Percentiles rank a stretch among this genome's conserved stretches.
Evolutionary conservation across 2,797 vertebrate species (phyloP).

Genomic region (Onychomys leucogaster): DNA sequence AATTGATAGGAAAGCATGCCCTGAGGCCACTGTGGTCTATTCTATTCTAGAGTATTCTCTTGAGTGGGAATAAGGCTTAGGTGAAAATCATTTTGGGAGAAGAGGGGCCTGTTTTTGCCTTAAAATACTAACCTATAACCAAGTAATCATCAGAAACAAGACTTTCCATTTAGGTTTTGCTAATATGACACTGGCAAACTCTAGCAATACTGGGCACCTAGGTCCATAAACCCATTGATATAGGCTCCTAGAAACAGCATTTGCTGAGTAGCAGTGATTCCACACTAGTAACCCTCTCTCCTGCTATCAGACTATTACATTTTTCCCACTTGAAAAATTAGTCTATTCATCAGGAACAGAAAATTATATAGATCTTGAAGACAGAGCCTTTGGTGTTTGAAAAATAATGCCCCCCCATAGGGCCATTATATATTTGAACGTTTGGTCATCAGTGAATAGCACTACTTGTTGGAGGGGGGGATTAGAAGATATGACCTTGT

Average conservation of each 20-base stretch:
- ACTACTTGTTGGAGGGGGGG: neutral
- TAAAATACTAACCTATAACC: constrained; percentile 14
- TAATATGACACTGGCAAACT: neutral
- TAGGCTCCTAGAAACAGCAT: neutral
- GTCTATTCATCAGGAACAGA: neutral
- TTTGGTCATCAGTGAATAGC: neutral
- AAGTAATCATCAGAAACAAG: constrained; percentile 37
- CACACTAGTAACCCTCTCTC: too few relatives aligned
- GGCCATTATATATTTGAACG: neutral
- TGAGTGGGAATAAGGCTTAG: constrained; percentile 1
- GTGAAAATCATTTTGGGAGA: neutral
- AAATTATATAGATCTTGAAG: neutral
- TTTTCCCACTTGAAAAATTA: neutral
- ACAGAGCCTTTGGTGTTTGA: neutral
- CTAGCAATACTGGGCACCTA: neutral
- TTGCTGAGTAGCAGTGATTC: neutral
- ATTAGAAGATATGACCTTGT: neutral
- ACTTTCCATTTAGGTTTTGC: constrained; percentile 20
- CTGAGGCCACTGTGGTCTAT: neutral
- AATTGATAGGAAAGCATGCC: constrained; percentile 51
- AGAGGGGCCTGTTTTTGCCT: neutral
- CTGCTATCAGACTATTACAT: neutral
- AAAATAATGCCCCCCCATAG: neutral
- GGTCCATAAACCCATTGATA: neutral
- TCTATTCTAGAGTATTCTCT: constrained; percentile 61